Evolutionary conservation across 2,888 invertebrate species (phyloP).

Genomic region (Mystacides longicornis): DNA sequence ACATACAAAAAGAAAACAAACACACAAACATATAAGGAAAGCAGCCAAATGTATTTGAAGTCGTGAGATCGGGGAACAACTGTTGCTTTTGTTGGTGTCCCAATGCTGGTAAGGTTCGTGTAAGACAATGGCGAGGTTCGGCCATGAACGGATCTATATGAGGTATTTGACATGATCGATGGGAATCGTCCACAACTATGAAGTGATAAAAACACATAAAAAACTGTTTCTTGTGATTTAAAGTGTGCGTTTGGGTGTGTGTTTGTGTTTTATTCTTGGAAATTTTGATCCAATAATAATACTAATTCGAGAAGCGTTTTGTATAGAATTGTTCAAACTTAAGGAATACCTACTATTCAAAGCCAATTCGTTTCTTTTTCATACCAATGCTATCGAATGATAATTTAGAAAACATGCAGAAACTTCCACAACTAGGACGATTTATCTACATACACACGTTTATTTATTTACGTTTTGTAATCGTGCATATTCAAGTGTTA

Average conservation of each 20-base stretch:
- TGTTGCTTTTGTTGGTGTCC: no score
- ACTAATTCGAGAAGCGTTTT: background rate
- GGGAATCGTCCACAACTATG: no score
- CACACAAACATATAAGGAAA: conserved; percentile 25
- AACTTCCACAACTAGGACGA: background rate
- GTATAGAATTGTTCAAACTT: background rate
- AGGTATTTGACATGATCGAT: no score
- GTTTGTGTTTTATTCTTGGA: background rate
- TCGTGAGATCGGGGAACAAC: conserved; percentile 5
- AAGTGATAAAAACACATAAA: no score
- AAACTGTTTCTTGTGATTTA: no score
- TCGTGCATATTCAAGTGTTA: no score
- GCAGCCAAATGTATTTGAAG: conserved; percentile 16
- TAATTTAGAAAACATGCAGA: background rate
- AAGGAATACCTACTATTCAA: background rate
- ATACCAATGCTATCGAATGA: background rate
- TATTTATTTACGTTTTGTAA: no score
- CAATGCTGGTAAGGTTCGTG: no score
- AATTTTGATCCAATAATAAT: background rate
- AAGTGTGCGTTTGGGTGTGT: background rate
- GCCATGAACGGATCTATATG: no score
- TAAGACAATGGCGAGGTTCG: no score
- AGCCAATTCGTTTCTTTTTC: background rate
- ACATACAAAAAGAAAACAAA: conserved; percentile 25
- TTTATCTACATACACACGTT: no score